Base-by-base conservation (phyloP, 2,888 invertebrate genomes). In the Drosophila percnosoma region DNA sequence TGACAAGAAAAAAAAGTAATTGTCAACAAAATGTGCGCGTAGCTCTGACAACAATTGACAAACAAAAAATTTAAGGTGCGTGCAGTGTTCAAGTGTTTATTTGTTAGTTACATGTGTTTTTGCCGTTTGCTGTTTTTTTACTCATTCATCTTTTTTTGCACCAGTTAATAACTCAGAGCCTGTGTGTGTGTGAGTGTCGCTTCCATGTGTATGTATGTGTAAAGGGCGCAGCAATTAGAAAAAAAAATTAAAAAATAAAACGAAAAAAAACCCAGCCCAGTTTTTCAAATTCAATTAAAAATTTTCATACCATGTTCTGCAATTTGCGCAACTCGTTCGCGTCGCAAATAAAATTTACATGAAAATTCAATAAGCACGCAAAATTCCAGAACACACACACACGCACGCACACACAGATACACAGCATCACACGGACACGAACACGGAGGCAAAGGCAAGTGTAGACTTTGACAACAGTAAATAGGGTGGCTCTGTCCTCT, bases 301-400 rank as follows among this genome's bases (percentile, higher is more conserved):
- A 68, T 74, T 74, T 45, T 80, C 73, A 80, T 75, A 80, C 68
- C 52, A 60, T 40, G 52, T 49, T 61, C 49, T 45, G 40, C 33
- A 59, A 62, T 85, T 83, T 78, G 79, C 76, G 69, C 78, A 89
- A 75, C 82, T 74, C 72, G 51, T 73, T 70, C 45, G 58, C 59
- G 69, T 48, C 58, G 64, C 51, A 51, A 10, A 27, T 59, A 66
- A 52, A 75, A 34, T 31, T 15, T 49, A 18, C 66, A 69, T 69
- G 84, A 89, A 89, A 85, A 89, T 87, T 89, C 89, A 85, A 85
- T 87, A 89, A 83, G 87, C 82, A 85, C 81, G 78, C 73, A 83
- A 78, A 82, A 89, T 87, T 87, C 85, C 88, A 75, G 68, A 71
- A 76, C 90, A 75, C 73, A 68, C 65, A 18, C 58, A 68, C 60